A percentile compares a stretch with the other conserved stretches of the same genome.
phyloP scores from a whole-genome alignment of 2,113 vertebrate species.

The Siniperca knerii region DNA sequence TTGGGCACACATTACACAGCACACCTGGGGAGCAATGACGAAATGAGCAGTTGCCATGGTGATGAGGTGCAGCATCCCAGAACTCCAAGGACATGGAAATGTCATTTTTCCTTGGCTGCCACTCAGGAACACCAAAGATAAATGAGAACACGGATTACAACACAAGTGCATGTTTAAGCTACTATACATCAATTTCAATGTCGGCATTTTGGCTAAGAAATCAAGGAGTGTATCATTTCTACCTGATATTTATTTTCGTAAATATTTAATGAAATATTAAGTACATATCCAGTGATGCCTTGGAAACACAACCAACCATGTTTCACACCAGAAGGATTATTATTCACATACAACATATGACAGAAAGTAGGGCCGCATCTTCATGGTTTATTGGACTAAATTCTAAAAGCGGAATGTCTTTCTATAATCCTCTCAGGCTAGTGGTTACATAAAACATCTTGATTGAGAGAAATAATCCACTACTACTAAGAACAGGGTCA shows the following conservation, averaged over 20 bases:
- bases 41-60: constrained; percentile 79
- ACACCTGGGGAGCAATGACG: constrained; percentile 73
- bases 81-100: constrained; percentile 64
- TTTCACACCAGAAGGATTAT: constrained; percentile 48
- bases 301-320: background rate
- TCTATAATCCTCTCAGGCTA: constrained; percentile 72
- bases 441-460: constrained; percentile 78
- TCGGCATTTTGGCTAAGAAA: background rate
- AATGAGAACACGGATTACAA: constrained; percentile 2
- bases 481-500: constrained; percentile 72
- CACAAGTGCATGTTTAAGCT: background rate
- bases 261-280: constrained; percentile 5
- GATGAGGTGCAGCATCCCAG: constrained; percentile 68
- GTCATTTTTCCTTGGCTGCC: constrained; percentile 43
- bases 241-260: background rate
- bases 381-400: constrained; percentile 48
- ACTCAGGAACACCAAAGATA: constrained; percentile 33
- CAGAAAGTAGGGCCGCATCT: constrained; percentile 50
- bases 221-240: background rate
- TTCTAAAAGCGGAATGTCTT: constrained; percentile 68
- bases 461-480: constrained; percentile 82
- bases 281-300: background rate
- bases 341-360: constrained; percentile 18
- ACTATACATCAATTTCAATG: background rate
- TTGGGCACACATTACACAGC: constrained; percentile 62